Percentiles rank a stretch among this genome's conserved stretches.
Evolutionary conservation across 2,797 vertebrate species (phyloP).

Genomic region (Acrocephalus scirpaceus): DNA sequence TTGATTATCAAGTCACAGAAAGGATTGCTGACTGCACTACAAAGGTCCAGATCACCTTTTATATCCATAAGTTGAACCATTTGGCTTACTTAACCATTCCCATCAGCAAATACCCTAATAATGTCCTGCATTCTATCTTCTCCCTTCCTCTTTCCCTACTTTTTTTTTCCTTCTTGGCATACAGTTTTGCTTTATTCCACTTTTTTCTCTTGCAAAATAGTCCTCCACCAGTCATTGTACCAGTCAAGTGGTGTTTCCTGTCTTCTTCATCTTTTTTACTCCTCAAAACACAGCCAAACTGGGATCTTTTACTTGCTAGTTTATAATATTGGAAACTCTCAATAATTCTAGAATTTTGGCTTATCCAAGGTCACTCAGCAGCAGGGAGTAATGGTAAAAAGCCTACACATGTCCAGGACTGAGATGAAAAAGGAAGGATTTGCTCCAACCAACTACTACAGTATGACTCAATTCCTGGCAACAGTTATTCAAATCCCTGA

Average conservation of each 20-base stretch:
- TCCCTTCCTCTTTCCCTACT: background rate
- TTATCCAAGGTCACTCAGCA: background rate
- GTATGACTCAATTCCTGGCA: background rate
- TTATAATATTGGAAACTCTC: background rate
- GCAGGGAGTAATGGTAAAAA: background rate
- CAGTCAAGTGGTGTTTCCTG: background rate
- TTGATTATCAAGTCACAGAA: slow-evolving; percentile 6
- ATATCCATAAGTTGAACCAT: background rate
- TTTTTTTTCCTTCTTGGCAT: background rate
- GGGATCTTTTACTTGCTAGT: background rate
- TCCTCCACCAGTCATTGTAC: background rate
- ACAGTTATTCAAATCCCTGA: background rate
- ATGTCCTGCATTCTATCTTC: background rate
- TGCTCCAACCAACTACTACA: background rate
- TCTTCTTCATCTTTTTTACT: background rate
- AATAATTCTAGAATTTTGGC: background rate
- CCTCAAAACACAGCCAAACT: background rate
- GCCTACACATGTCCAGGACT: background rate
- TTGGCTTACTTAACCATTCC: background rate
- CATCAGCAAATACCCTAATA: background rate
- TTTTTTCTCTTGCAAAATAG: background rate
- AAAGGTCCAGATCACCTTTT: background rate
- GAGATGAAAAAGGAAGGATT: background rate
- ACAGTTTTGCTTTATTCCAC: background rate
- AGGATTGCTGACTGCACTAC: background rate